phyloP scores from a whole-genome alignment of 2,888 invertebrate species.

The Carpatolechia fugitivella region DNA sequence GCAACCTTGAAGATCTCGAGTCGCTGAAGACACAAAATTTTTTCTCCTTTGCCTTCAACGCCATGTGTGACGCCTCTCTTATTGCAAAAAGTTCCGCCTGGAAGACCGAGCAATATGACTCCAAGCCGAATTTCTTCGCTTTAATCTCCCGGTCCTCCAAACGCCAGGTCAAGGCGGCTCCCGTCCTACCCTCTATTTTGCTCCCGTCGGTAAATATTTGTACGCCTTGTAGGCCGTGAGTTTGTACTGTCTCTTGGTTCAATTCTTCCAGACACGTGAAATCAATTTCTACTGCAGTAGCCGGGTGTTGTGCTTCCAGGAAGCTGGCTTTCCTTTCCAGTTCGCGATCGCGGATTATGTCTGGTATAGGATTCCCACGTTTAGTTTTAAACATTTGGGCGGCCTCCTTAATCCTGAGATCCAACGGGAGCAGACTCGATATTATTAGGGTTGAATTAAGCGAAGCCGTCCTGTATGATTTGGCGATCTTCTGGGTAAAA shows the following conservation, averaged over 20 bases:
- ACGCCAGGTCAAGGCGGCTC: not conserved
- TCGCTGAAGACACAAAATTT: not conserved
- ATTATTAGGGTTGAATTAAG: slow-evolving; percentile 17
- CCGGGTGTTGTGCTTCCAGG: slow-evolving; percentile 10
- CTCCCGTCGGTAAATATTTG: too few species aligned
- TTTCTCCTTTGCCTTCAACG: not conserved
- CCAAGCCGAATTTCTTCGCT: slow-evolving; percentile 7
- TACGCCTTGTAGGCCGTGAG: too few species aligned
- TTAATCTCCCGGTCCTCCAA: not conserved
- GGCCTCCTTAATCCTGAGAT: not conserved
- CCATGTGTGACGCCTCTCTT: not conserved
- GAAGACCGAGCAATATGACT: slow-evolving; percentile 7
- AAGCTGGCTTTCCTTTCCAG: slow-evolving; percentile 17
- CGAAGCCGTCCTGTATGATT: slow-evolving; percentile 19
- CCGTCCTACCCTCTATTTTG: not conserved
- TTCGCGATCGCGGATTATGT: slow-evolving; percentile 12
- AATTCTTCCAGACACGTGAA: slow-evolving; percentile 3
- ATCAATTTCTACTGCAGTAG: not conserved
- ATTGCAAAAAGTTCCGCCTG: slow-evolving; percentile 6
- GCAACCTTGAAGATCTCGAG: not conserved
- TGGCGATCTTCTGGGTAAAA: slow-evolving; percentile 15
- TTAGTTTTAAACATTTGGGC: not conserved
- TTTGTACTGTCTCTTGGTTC: too few species aligned
- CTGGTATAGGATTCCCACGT: too few species aligned
- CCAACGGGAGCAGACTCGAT: slow-evolving; percentile 1